Conservation (phyloP, 2,888 invertebrate species). For the Aquatica leii region DNA sequence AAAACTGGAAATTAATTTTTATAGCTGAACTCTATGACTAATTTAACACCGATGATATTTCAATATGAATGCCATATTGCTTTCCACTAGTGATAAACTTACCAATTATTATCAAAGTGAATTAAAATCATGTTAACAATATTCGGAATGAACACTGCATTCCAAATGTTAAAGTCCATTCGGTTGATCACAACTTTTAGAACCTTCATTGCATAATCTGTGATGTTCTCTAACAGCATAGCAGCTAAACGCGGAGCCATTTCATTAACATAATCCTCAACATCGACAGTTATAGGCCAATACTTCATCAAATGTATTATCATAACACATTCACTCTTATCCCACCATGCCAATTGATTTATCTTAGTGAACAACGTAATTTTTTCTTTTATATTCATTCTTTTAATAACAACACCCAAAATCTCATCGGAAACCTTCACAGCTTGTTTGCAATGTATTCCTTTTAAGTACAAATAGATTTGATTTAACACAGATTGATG, state of each 20-base stretch:
- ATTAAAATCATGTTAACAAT: neutral
- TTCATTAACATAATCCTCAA: neutral
- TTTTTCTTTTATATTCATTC: neutral
- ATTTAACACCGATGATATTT: too few species aligned
- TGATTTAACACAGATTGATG: neutral
- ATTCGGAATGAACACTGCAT: neutral
- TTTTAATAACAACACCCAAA: neutral
- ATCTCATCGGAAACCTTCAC: neutral
- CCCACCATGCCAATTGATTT: neutral
- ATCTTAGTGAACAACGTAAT: neutral
- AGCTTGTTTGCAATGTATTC: neutral
- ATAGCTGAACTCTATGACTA: too few species aligned
- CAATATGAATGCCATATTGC: too few species aligned
- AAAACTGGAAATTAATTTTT: too few species aligned
- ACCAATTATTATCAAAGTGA: neutral
- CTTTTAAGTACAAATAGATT: neutral
- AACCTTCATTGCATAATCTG: neutral
- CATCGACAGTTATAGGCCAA: neutral
- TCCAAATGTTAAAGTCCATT: neutral
- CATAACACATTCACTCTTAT: neutral
- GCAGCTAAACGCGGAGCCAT: neutral
- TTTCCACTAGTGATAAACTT: neutral
- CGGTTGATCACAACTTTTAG: neutral
- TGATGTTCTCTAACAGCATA: constrained; percentile 4
- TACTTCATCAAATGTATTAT: neutral